Conservation (phyloP, 2,888 invertebrate species). For the Hypselothyrea guttata region DNA sequence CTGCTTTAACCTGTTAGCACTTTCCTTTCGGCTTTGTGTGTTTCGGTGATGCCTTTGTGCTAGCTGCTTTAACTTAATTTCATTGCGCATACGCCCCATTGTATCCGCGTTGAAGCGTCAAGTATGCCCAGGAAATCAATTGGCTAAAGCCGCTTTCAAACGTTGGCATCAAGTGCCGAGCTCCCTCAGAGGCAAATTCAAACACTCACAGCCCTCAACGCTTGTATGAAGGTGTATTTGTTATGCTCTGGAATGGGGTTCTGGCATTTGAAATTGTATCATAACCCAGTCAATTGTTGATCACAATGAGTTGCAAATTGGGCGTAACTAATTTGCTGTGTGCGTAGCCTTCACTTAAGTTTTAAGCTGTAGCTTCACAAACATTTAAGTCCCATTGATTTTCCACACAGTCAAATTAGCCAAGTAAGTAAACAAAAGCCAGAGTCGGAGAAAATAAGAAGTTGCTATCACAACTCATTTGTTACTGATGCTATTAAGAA, state of each 20-base stretch:
- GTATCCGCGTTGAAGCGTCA: constrained; percentile 32
- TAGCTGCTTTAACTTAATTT: constrained; percentile 42
- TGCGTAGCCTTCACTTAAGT: constrained; percentile 32
- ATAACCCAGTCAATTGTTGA: constrained; percentile 57
- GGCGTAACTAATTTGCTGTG: constrained; percentile 69
- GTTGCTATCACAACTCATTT: constrained; percentile 1
- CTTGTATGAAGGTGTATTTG: not conserved
- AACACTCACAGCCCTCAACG: not conserved
- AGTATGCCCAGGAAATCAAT: constrained; percentile 36
- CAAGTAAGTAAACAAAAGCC: not conserved
- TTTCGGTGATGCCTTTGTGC: not conserved
- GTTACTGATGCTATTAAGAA: not conserved
- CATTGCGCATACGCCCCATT: constrained; percentile 47
- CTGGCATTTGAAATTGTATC: constrained; percentile 52
- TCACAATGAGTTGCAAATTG: constrained; percentile 67
- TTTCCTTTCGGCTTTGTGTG: constrained; percentile 14
- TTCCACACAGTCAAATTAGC: constrained; percentile 18
- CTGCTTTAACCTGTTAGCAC: constrained; percentile 13
- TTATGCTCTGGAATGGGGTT: constrained; percentile 23
- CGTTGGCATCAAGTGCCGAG: not conserved
- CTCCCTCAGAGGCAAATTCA: not conserved
- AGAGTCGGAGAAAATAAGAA: constrained; percentile 1
- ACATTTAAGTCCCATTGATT: constrained; percentile 59
- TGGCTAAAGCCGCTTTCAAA: constrained; percentile 17
- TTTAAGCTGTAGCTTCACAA: constrained; percentile 23